Evolutionary conservation across 92 coral and sea anemone genomes (phyloP), one percentile per base, ranked within the genome.

Genomic region (Plumapathes pennacea): DNA sequence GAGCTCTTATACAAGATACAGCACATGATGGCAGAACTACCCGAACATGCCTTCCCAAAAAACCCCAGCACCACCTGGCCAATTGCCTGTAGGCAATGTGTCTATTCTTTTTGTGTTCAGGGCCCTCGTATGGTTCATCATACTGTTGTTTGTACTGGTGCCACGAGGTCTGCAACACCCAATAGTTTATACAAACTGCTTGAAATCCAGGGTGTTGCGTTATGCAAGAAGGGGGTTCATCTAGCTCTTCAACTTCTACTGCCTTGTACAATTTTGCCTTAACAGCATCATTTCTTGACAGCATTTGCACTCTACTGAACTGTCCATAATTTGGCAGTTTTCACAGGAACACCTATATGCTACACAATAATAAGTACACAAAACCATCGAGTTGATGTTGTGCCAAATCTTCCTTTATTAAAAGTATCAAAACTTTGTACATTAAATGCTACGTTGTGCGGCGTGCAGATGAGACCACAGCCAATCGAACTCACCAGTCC

Each of bases 21-120:
- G 89, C 84, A 42, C 84, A 76, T 1, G 89, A 62, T 33, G 80
- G 84, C 33, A 82, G 75, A 49, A 76, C 76, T 0, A 76, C 81
- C 39, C 77, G 38, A 11, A 83, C 66, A 33, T 82, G 68, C 51
- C 72, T 82, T 17, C 89, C 80, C 20, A 81, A 18, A 24, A 81
- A 64, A 8, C 78, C 69, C 83, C 78, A 74, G 32, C 69, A 82
- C 78, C 83, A 82, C 33, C 83, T 41, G 5, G 70, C 78, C 28
- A 68, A 60, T 58, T 74, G 83, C 19, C 83, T 54, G 50, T 75
- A 76, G 0, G 70, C 59, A 6, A 50, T 37, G 33, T 68, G 84
- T 32, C 85, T 31, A 18, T 18, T 20, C 11, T 32, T 46, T 64
- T 71, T 69, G 28, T 77, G 58, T 26, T 51, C 64, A 3, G 72